phyloP scores from a whole-genome alignment of 2,888 invertebrate genomes.

The Erpobdella octoculata region DNA sequence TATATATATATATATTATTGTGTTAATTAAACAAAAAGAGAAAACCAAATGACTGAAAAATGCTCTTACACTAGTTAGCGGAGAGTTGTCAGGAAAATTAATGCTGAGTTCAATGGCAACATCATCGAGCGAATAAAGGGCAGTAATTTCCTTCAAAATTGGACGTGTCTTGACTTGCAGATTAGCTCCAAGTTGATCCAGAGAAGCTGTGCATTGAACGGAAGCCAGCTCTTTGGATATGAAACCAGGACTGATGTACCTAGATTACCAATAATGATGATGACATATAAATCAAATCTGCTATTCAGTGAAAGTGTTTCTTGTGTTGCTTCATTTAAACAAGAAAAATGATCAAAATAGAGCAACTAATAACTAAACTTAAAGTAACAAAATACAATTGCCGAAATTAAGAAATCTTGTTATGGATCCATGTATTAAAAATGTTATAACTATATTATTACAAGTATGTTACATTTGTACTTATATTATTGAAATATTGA shows the following conservation, averaged over 20 bases:
- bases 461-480: not conserved
- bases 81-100: constrained; percentile 72
- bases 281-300: not conserved
- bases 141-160: constrained; percentile 57
- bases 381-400: too few relatives aligned
- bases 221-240: constrained; percentile 12
- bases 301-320: constrained; percentile 43
- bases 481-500: constrained; percentile 71
- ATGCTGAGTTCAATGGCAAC: constrained; percentile 68
- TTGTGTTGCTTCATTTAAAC: too few relatives aligned
- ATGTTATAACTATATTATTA: not conserved
- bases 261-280: not conserved
- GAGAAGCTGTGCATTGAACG: not conserved
- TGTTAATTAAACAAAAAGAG: not conserved
- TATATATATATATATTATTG: too few relatives aligned
- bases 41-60: not conserved
- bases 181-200: not conserved
- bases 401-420: too few relatives aligned
- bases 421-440: too few relatives aligned
- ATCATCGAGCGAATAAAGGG: constrained; percentile 64
- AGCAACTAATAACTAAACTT: too few relatives aligned
- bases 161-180: not conserved
- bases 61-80: constrained; percentile 67
- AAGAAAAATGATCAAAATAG: not conserved
- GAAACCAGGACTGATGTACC: constrained; percentile 14